Percentiles rank a stretch among this genome's conserved stretches.
Conservation (phyloP, 2,888 invertebrate species). For the Augiades crinisus region DNA sequence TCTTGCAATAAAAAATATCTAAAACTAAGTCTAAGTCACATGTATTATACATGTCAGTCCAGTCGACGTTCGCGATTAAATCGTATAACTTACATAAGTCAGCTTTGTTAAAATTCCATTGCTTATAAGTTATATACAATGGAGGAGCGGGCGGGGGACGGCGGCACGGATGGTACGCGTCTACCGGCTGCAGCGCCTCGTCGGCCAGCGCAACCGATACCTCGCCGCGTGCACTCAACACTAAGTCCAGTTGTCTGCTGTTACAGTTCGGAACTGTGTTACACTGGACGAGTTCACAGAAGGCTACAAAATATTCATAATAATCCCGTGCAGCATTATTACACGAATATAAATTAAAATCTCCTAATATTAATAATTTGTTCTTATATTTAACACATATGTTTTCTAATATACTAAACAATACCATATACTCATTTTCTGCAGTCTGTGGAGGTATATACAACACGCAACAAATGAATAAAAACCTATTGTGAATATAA, state of each 20-base stretch:
- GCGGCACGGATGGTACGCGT: neutral
- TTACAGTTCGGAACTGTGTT: slow-evolving; percentile 2
- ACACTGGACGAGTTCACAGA: slow-evolving; percentile 6
- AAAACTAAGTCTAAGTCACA: neutral
- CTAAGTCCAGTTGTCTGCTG: slow-evolving; percentile 26
- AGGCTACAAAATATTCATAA: slow-evolving; percentile 1
- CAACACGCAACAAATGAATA: too few species aligned
- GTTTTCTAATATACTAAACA: too few species aligned
- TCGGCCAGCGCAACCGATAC: neutral
- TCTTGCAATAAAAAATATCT: neutral
- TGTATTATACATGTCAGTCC: neutral
- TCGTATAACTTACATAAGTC: neutral
- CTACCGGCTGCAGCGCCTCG: neutral
- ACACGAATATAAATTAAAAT: neutral
- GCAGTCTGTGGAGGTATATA: too few species aligned
- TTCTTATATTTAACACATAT: too few species aligned
- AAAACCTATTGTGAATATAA: too few species aligned
- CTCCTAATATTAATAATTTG: neutral
- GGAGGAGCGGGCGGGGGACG: neutral
- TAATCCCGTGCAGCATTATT: neutral
- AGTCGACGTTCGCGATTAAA: neutral
- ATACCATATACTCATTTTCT: too few species aligned
- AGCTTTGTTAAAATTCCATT: neutral
- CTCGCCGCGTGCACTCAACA: slow-evolving; percentile 15
- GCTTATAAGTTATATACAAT: neutral